Conservation (phyloP, 2,113 vertebrate genomes). For the Arenaria interpres region DNA sequence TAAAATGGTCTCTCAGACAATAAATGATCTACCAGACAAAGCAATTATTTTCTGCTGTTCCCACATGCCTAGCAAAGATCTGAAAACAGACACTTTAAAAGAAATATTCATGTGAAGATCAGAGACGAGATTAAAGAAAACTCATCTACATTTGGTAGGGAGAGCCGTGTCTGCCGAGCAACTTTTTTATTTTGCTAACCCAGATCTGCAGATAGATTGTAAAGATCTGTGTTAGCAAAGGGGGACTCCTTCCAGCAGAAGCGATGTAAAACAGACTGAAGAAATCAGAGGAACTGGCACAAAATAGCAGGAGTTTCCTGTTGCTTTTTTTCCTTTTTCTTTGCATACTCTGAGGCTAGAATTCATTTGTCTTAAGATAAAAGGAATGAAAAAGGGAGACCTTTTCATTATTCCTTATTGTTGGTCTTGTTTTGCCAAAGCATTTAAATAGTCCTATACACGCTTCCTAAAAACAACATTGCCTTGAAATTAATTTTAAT, state of each 20-base stretch:
- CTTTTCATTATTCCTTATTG: background rate
- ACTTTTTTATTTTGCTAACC: background rate
- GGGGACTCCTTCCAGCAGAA: background rate
- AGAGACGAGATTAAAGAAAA: background rate
- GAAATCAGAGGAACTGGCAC: background rate
- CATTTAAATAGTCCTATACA: background rate
- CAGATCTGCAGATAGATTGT: background rate
- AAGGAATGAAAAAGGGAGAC: background rate
- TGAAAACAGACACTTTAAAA: background rate
- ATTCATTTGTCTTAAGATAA: background rate
- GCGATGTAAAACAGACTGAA: background rate
- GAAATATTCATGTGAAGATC: background rate
- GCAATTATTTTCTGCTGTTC: background rate
- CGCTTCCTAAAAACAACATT: background rate
- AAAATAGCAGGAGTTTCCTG: background rate
- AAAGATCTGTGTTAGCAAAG: background rate
- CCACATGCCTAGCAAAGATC: background rate
- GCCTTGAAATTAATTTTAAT: conserved; percentile 64
- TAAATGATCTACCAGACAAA: background rate
- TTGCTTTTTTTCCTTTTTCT: background rate
- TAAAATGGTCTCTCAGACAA: background rate
- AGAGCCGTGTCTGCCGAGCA: background rate
- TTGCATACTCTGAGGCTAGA: background rate
- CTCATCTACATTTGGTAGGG: background rate
- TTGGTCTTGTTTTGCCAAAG: background rate